phyloP scores from a whole-genome alignment of 2,888 invertebrate species.

The Copidosoma aretas region DNA sequence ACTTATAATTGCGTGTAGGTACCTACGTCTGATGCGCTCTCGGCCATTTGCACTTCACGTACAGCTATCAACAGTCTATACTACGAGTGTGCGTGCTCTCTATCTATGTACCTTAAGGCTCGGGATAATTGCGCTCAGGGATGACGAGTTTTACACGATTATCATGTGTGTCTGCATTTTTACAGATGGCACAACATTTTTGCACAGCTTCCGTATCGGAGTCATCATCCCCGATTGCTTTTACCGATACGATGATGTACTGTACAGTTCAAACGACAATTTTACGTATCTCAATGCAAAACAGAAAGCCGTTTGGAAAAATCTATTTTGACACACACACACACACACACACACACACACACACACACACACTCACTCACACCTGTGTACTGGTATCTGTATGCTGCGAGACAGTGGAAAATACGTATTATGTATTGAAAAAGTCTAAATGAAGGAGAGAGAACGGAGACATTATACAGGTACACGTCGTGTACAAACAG shows the following conservation, averaged over 20 bases:
- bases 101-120: too few species aligned
- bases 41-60: background rate
- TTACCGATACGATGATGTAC: too few species aligned
- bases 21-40: background rate
- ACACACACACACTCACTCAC: slow-evolving; percentile 27
- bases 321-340: slow-evolving; percentile 15
- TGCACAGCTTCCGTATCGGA: too few species aligned
- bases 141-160: too few species aligned
- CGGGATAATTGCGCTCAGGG: too few species aligned
- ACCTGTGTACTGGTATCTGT: slow-evolving; percentile 33
- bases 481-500: background rate
- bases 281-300: slow-evolving; percentile 1
- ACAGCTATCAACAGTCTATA: background rate
- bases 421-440: slow-evolving; percentile 19
- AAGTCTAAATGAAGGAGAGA: slow-evolving; percentile 37
- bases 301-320: slow-evolving; percentile 33
- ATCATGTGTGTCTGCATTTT: too few species aligned
- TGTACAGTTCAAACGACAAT: background rate
- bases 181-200: too few species aligned
- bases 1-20: too few species aligned
- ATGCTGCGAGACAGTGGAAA: slow-evolving; percentile 14
- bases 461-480: slow-evolving; percentile 39
- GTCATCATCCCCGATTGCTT: too few species aligned
- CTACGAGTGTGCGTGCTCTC: background rate
- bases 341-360: slow-evolving; percentile 33